These are phyloP conservation scores for Coilia nasus DNA, from an alignment of 2,797 vertebrate species.

Conservation along the genomic window DNA sequence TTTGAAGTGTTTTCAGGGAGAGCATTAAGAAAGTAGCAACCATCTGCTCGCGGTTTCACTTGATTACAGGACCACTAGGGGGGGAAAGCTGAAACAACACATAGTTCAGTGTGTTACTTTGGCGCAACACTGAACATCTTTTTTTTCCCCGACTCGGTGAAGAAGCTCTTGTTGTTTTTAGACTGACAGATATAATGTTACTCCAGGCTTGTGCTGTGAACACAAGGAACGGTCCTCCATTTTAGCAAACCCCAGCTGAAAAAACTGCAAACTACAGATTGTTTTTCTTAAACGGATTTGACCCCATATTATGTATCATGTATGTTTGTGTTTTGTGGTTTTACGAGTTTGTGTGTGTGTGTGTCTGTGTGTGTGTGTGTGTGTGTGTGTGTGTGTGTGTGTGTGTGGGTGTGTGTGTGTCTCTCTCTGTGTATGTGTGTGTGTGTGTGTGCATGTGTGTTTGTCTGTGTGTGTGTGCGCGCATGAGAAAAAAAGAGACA, in stretches of 20 bases:
- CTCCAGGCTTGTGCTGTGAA: background rate
- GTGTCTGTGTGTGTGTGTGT: background rate
- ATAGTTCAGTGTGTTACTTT: background rate
- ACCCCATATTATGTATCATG: background rate
- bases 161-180: background rate
- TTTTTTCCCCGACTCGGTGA: background rate
- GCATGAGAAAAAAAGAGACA: background rate
- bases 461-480: background rate
- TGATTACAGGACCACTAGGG: background rate
- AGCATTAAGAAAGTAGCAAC: slow-evolving; percentile 21
- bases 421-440: too few species aligned
- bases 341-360: background rate
- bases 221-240: background rate
- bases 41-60: slow-evolving; percentile 6
- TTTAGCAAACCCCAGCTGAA: slow-evolving; percentile 6
- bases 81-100: background rate
- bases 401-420: too few species aligned
- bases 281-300: background rate
- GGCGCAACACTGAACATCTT: background rate
- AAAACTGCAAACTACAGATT: background rate
- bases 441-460: background rate
- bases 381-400: background rate
- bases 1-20: slow-evolving; percentile 15
- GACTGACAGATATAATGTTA: slow-evolving; percentile 9
- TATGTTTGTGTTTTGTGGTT: slow-evolving; percentile 6